These are phyloP conservation scores for Borostomias antarcticus DNA, from an alignment of 2,797 vertebrate genomes.

Conservation along the genomic window DNA sequence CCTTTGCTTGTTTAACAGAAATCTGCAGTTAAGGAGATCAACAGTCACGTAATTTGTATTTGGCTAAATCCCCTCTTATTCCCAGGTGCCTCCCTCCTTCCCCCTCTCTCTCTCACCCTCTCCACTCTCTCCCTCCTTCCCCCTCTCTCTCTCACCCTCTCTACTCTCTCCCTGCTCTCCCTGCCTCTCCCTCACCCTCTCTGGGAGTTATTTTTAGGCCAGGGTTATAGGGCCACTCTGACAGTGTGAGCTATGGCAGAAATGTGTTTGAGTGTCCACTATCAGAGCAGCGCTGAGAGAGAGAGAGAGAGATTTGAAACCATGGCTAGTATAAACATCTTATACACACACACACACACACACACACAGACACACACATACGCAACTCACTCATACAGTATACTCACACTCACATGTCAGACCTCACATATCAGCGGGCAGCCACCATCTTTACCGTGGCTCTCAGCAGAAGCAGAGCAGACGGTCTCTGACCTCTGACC, in stretches of 20 bases:
- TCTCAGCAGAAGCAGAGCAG: too few relatives aligned
- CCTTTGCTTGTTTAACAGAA: constrained; percentile 1
- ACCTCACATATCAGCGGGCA: constrained; percentile 12
- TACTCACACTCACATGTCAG: not conserved
- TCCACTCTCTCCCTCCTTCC: constrained; percentile 23
- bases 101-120: constrained; percentile 27
- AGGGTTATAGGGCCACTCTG: constrained; percentile 47
- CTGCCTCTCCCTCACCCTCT: constrained; percentile 36
- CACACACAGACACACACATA: not conserved
- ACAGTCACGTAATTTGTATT: constrained; percentile 24
- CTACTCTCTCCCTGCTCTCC: constrained; percentile 25
- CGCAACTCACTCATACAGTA: not conserved
- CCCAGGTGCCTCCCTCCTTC: constrained; percentile 18
- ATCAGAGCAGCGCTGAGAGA: constrained; percentile 15
- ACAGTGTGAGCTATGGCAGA: constrained; percentile 58
- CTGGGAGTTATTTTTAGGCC: constrained; percentile 65
- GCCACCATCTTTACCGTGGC: too few relatives aligned
- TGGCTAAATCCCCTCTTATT: constrained; percentile 24
- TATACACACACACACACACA: not conserved
- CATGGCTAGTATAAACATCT: not conserved
- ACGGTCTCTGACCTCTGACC: too few relatives aligned
- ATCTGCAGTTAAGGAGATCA: constrained; percentile 28
- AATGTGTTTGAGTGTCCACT: constrained; percentile 42
- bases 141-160: constrained; percentile 29
- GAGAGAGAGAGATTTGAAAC: not conserved